Evolutionary conservation across 2,113 vertebrate species (phyloP), one percentile per base, ranked within the genome.

Genomic region (Vombatus ursinus): DNA sequence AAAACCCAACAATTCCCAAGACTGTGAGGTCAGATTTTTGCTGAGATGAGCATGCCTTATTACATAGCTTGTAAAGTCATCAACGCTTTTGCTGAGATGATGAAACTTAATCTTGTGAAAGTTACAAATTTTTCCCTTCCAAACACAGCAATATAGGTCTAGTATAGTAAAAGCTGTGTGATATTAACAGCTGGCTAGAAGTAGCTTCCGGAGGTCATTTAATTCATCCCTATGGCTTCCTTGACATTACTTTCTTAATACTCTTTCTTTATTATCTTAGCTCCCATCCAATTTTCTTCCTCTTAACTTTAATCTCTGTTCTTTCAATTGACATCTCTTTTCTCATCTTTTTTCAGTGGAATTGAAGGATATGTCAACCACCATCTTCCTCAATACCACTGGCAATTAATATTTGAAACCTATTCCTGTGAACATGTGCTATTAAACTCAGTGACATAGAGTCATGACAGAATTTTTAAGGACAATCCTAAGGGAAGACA

Each of bases 251-350:
- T 26, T 47, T 49, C 26, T 23, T 52, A 91, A 90, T 91, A 77
- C 31, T 6, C 12, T 47, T 0, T 1, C 24, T n/a, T 51, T 54
- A 2, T 24, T n/a, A 28, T 37, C 50, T 52, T 11, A n/a, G 61
- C 61, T n/a, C 14, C 61, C 37, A 77, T 77, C 37, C 61, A 77
- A 77, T 77, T 77, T 77, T 77, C 61, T 77, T 77, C 61, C 61
- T 77, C 37, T 77, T n/a, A 77, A 1, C 37, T 77, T 77, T 24
- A 26, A 48, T 14, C 19, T 91, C 37, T 48, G 28, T 93, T 89
- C n/a, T 92, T 54, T 48, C 23, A 93, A 28, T 53, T 54, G 25
- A 91, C 25, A 68, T 23, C 68, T n/a, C n/a, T 95, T 68, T 96
- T 28, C 53, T 26, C 89, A 31, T 96, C n/a, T 23, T 95, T 23